Percentiles rank a stretch among this genome's conserved stretches.
Conservation (phyloP, 2,888 invertebrate species). For the Ernsta delagoae region DNA sequence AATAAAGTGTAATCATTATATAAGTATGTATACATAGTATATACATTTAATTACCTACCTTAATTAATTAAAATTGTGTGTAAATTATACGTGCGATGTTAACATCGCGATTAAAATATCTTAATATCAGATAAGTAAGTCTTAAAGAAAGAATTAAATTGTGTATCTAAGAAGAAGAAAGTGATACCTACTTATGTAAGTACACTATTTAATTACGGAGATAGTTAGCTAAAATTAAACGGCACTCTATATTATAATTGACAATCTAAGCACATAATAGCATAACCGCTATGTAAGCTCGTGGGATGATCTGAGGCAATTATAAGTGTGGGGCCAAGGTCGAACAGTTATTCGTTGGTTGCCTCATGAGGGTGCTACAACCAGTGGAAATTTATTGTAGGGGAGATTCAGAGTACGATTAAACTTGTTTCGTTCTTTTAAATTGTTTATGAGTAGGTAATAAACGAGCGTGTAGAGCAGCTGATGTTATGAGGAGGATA, state of each 20-base stretch:
- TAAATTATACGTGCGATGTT: too few relatives aligned
- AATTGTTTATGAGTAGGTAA: neutral
- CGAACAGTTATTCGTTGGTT: slow-evolving; percentile 45
- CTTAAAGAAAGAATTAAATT: too few relatives aligned
- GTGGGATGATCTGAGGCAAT: slow-evolving; percentile 62
- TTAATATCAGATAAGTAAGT: too few relatives aligned
- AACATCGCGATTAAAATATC: too few relatives aligned
- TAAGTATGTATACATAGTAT: too few relatives aligned
- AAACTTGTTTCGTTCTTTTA: neutral
- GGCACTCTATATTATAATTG: slow-evolving; percentile 38
- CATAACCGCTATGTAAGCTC: slow-evolving; percentile 49
- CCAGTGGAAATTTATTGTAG: slow-evolving; percentile 34
- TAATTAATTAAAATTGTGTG: too few relatives aligned
- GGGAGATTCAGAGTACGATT: slow-evolving; percentile 32
- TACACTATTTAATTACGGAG: neutral
- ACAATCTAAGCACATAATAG: slow-evolving; percentile 41
- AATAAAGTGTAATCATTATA: too few relatives aligned
- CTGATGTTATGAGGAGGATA: too few relatives aligned
- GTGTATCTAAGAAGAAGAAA: neutral
- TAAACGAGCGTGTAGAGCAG: neutral
- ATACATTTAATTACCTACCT: too few relatives aligned
- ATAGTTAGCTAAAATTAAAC: slow-evolving; percentile 32
- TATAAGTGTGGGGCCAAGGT: slow-evolving; percentile 65
- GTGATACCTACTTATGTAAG: too few relatives aligned
- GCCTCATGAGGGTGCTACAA: slow-evolving; percentile 1